Percentiles rank a stretch among this genome's conserved stretches.
Conservation (phyloP, 2,888 invertebrate genomes). For the Tuta absoluta region DNA sequence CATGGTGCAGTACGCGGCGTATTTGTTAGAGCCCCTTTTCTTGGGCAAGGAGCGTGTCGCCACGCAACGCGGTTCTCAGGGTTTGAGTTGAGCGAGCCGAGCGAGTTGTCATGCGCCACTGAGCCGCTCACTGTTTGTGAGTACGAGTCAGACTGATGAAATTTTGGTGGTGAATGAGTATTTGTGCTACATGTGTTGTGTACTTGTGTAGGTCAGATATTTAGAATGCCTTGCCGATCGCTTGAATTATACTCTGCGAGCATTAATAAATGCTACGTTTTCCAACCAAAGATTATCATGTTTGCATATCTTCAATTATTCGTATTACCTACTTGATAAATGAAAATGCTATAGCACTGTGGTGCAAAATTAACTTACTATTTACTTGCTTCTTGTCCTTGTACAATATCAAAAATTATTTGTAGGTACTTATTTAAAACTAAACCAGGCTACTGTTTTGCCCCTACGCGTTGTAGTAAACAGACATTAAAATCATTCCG, state of each 20-base stretch:
- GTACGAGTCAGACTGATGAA: neutral
- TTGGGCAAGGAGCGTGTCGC: slow-evolving; percentile 73
- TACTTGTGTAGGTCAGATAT: too few species aligned
- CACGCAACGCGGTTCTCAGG: slow-evolving; percentile 73
- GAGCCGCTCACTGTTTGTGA: slow-evolving; percentile 28
- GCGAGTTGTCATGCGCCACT: slow-evolving; percentile 21
- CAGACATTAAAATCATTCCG: neutral
- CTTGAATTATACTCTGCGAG: too few species aligned
- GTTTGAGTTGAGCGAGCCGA: neutral
- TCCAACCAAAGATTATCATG: too few species aligned
- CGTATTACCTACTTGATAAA: too few species aligned
- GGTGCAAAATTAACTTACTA: too few species aligned
- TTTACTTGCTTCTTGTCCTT: too few species aligned
- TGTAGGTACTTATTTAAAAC: neutral
- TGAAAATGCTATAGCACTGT: too few species aligned
- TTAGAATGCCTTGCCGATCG: too few species aligned
- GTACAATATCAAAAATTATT: too few species aligned
- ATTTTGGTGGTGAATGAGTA: neutral
- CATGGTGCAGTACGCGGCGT: slow-evolving; percentile 61
- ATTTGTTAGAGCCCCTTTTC: slow-evolving; percentile 63
- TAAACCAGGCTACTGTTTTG: neutral
- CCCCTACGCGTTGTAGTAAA: neutral
- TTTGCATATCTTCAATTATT: too few species aligned
- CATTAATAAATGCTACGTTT: too few species aligned
- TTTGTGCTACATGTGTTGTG: too few species aligned